Conservation (phyloP, 2,888 invertebrate species). For the Oeneis ivallda region DNA sequence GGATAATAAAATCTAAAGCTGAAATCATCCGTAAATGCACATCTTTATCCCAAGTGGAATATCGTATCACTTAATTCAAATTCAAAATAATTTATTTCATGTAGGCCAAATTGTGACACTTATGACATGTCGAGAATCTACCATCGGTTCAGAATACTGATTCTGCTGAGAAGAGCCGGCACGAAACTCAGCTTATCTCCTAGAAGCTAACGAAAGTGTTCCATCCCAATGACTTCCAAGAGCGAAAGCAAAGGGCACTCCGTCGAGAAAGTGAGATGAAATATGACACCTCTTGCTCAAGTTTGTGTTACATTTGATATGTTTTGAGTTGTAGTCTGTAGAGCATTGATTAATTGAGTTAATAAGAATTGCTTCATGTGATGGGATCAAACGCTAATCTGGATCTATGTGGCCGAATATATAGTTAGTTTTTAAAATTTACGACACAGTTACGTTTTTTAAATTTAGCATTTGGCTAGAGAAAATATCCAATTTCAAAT, state of each 20-base stretch:
- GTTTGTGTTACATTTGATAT: slow-evolving; percentile 29
- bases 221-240: slow-evolving; percentile 55
- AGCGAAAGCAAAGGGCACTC: slow-evolving; percentile 57
- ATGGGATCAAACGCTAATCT: neutral
- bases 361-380: neutral
- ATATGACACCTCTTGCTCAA: slow-evolving; percentile 31
- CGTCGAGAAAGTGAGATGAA: slow-evolving; percentile 41
- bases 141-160: too few species aligned
- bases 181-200: too few species aligned
- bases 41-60: neutral
- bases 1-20: neutral
- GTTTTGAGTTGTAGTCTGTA: slow-evolving; percentile 4
- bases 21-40: neutral
- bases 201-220: slow-evolving; percentile 55
- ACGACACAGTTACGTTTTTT: too few species aligned
- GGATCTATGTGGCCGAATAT: neutral
- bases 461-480: too few species aligned
- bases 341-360: slow-evolving; percentile 6
- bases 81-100: too few species aligned
- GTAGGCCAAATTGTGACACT: too few species aligned
- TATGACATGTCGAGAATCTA: too few species aligned
- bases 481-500: too few species aligned
- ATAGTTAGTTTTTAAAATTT: neutral
- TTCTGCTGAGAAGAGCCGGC: too few species aligned
- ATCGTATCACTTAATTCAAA: neutral